Evolutionary conservation across 2,797 vertebrate species (phyloP), one percentile per base, ranked within the genome.

Genomic region (Crocodylus rhombifer): DNA sequence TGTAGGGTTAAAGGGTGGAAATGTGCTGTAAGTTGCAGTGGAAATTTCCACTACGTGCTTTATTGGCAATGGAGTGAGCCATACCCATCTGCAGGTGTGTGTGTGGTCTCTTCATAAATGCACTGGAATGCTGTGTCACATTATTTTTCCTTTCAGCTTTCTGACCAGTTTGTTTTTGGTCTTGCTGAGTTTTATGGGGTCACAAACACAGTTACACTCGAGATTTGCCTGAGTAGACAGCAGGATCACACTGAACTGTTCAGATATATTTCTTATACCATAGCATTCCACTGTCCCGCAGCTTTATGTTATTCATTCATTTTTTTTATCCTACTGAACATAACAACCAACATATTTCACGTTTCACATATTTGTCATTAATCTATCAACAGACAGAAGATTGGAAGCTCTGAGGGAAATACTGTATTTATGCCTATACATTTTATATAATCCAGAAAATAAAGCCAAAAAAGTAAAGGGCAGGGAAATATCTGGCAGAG

Each of bases 11-110:
- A 96, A 94, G 86, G 87, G 77, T 96, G 89, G 89, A 95, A 96
- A 96, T 91, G 64, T 75, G 92, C 94, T 96, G 90, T 90, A 91
- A 84, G 89, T 91, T 87, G 95, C 90, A 93, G 94, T 98, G 97
- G 97, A 97, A 98, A 98, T 97, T 98, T 98, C 98, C 97, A 97
- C 91, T 89, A 87, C 23, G 7, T 91, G 85, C 84, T 96, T 92
- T 94, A 91, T 95, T 86, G 91, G 83, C 88, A 92, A 71, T 95
- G 91, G 94, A 96, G 97, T 79, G 94, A 88, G 84, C 87, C 76
- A 88, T 90, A 85, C 93, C 93, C 42, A 1, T 25, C 7, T 64
- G 85, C 58, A 91, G 87, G 74, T 12, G 80, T 57, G 78, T 63
- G 91, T 61, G 85, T 88, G 84, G 94, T 93, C 80, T 82, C 80